Evolutionary conservation across 2,113 vertebrate species (phyloP).

Genomic region (Indicator maculatus): DNA sequence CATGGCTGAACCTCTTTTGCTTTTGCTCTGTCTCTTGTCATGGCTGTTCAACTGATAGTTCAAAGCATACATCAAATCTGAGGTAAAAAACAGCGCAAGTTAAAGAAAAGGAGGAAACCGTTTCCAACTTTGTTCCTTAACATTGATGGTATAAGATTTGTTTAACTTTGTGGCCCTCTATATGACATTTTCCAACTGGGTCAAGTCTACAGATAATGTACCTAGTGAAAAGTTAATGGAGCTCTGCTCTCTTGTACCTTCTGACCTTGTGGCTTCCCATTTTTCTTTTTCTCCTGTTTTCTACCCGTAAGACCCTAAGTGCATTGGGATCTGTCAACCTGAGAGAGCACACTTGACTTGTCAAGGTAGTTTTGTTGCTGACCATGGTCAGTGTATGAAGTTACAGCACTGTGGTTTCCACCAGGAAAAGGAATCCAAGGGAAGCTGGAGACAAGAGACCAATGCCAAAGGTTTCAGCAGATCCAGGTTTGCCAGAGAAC

Average conservation of each 20-base stretch:
- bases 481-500: background rate
- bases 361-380: background rate
- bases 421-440: background rate
- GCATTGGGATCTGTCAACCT: background rate
- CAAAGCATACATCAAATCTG: background rate
- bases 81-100: background rate
- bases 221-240: background rate
- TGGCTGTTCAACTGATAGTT: background rate
- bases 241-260: background rate
- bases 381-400: background rate
- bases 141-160: background rate
- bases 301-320: background rate
- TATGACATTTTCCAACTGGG: background rate
- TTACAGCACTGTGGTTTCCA: background rate
- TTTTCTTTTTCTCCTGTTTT: background rate
- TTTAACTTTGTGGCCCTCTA: background rate
- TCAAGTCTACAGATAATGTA: background rate
- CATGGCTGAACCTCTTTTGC: background rate
- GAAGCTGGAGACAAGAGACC: background rate
- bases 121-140: background rate
- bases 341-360: background rate
- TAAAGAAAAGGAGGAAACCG: background rate
- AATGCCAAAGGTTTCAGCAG: background rate
- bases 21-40: background rate
- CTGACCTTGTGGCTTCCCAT: background rate